Base-by-base conservation (phyloP, 2,888 invertebrate species). In the Synergus japonicus region DNA sequence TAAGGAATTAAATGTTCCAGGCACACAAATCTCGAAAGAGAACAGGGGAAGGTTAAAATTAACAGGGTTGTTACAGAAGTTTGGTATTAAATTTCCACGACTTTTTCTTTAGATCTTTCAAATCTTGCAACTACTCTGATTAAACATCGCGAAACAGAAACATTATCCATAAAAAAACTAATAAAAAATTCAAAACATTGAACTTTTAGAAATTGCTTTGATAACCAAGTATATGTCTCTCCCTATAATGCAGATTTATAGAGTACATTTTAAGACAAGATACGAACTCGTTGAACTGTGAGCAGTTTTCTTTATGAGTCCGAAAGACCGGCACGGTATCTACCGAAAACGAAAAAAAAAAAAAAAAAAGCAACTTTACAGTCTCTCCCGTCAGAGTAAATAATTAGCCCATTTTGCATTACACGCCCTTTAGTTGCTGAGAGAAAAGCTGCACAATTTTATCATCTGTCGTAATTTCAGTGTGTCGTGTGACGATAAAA, bases 331-430 rank as follows among this genome's bases (percentile, higher is more conserved):
- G 15, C 54, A 54, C n/a, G 54, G 15, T 54, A 54, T 67, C 44
- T 69, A 13, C 46, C 22, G 9, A 69, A 69, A 69, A 29, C 37
- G 8, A 29, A 29, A 69, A 69, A 49, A 10, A 22, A 29, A 29
- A 69, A 69, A 49, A 10, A 22, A 44, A 43, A 67, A 44, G 12
- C 13, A n/a, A 7, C 10, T 67, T 22, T 9, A 18, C 29, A 69
- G 18, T 49, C 73, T 73, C 49, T 37, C 37, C 13, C 49, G 37
- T 69, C 29, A 37, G 37, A 73, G 73, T 73, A 73, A 73, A 73
- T 73, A 73, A 73, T 73, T 73, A 73, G 73, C 54, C 73, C 73
- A 73, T 37, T 73, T 73, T 73, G 54, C 73, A 73, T 73, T 73
- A 73, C 73, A 73, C 73, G 73, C 73, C 73, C 73, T 73, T 73